A percentile compares a stretch with the other conserved stretches of the same genome.
These are phyloP conservation scores for Plutomurus gul DNA, from an alignment of 1,140 invertebrate species.

Conservation along the genomic window DNA sequence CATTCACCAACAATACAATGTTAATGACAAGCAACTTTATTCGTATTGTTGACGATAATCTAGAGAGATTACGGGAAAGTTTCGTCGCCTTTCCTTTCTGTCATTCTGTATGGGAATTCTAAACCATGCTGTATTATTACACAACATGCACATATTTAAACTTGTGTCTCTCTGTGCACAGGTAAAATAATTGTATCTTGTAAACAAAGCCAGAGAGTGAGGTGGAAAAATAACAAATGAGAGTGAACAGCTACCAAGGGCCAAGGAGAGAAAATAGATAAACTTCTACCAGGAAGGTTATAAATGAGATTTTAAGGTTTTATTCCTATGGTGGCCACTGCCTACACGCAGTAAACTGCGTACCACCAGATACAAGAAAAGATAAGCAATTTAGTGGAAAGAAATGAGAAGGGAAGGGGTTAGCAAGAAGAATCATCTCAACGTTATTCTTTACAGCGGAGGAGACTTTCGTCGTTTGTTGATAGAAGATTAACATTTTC, in stretches of 20 bases:
- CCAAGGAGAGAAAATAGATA: neutral
- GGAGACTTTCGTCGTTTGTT: neutral
- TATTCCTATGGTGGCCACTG: too few relatives aligned
- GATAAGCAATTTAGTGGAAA: neutral
- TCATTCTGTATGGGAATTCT: neutral
- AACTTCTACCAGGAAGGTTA: too few relatives aligned
- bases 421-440: neutral
- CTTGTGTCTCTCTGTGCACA: too few relatives aligned
- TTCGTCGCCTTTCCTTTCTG: neutral
- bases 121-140: neutral
- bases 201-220: neutral
- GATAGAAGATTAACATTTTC: neutral
- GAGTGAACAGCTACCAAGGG: neutral
- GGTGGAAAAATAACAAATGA: neutral
- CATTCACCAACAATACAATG: neutral
- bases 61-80: neutral
- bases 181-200: neutral
- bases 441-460: neutral
- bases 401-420: neutral
- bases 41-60: slow-evolving; percentile 1
- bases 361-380: too few relatives aligned
- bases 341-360: too few relatives aligned
- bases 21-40: slow-evolving; percentile 20
- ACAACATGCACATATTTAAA: neutral
- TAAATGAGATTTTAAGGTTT: too few relatives aligned